Base-by-base conservation (phyloP, 2,888 invertebrate genomes). In the Orthosia gothica region DNA sequence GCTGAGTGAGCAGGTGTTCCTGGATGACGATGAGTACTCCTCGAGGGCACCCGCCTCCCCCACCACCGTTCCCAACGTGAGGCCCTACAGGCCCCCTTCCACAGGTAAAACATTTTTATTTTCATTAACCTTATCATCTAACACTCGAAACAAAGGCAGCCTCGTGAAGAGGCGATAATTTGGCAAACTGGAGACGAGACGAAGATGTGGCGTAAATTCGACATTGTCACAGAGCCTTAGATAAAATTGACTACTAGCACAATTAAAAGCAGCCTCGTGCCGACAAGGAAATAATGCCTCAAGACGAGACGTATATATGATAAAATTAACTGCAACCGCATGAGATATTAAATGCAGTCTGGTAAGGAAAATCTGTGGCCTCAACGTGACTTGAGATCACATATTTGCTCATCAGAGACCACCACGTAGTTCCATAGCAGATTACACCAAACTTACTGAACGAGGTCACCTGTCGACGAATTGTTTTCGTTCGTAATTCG, bases 1-100 rank as follows among this genome's bases (percentile, higher is more conserved):
- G 88, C 96, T 97, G 79, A 97, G 97, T 90, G 98, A 98, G 92
- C 97, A 97, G 72, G 97, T 98, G 81, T 97, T 97, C 89, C 94
- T 97, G 9, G 98, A 98, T 86, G 97, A 97, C 73, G 96, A 96
- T 50, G 97, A 97, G 89, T 97, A 97, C 88, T 87, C 93, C 2
- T 91, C 88, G 47, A 88, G 96, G 3, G 97, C 98, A 50, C 98
- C 98, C 20, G 98, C 98, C 2, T 98, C 98, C 16, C 98, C 98
- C 50, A 98, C 98, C 79, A 98, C 98, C 18, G 98, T 98, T 67
- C 98, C 98, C 77, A 97, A 97, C 89, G 98, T 97, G 54, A 95
- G 97, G 59, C 93, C 97, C 26, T 98, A 98, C 77, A 94, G 98
- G 82, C 98, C 98, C 12, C 97, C 98, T 58, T 98, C 98, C 58